Conservation (phyloP, 2,113 vertebrate genomes). For the Marmota monax region DNA sequence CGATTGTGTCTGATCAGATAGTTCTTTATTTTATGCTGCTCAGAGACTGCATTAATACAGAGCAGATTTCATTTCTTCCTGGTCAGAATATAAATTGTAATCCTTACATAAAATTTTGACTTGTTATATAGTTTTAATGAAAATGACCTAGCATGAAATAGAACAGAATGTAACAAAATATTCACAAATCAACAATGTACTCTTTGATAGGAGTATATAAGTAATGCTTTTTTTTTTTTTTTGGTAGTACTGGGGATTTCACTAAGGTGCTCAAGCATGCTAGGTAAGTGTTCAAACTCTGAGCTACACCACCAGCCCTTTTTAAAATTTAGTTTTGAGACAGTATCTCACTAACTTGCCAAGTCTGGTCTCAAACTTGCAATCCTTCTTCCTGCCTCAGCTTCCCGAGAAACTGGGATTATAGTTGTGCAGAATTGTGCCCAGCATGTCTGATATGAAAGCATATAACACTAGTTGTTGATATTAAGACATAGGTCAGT, state of each 20-base stretch:
- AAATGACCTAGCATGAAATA: background rate
- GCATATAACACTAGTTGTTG: background rate
- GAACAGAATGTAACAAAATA: background rate
- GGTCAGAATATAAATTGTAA: background rate
- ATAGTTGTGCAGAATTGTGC: too few species aligned
- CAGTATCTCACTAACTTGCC: too few species aligned
- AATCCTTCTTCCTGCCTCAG: too few species aligned
- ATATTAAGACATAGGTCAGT: background rate
- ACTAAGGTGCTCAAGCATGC: too few species aligned
- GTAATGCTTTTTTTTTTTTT: background rate
- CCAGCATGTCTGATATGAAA: background rate
- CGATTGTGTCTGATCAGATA: background rate
- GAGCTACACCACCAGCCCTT: too few species aligned
- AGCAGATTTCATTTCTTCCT: background rate
- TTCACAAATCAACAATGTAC: background rate
- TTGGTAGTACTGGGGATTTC: too few species aligned
- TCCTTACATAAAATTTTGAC: conserved; percentile 42
- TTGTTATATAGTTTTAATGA: conserved; percentile 21
- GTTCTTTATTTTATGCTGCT: conserved; percentile 28
- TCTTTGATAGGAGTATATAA: background rate
- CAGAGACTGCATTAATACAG: conserved; percentile 5
- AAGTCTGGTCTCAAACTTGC: too few species aligned
- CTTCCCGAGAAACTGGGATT: too few species aligned
- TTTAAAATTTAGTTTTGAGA: too few species aligned
- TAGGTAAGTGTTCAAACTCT: too few species aligned